phyloP scores from a whole-genome alignment of 1,140 invertebrate genomes.

The Temnothorax longispinosus region DNA sequence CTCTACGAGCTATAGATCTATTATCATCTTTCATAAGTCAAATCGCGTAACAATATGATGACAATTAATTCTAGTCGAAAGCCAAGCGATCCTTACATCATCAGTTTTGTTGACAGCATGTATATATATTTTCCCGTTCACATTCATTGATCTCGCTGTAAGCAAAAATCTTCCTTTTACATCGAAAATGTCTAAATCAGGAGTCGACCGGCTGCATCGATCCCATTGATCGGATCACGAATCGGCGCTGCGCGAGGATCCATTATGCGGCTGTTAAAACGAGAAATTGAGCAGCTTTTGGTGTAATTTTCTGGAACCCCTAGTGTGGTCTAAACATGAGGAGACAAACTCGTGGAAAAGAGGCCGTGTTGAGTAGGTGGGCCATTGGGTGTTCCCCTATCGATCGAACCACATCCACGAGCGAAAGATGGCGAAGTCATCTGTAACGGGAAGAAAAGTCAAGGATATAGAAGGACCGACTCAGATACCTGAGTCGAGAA shows the following conservation, averaged over 20 bases:
- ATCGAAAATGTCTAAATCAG: constrained; percentile 63
- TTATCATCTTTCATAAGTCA: background rate
- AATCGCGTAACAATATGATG: background rate
- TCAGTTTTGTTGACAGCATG: background rate
- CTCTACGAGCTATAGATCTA: too few relatives aligned
- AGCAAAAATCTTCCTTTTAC: constrained; percentile 35
- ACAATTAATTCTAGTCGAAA: constrained; percentile 17
- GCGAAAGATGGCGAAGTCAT: background rate
- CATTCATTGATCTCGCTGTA: constrained; percentile 37
- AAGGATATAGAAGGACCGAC: background rate
- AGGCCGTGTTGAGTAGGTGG: constrained; percentile 53
- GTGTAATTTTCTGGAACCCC: constrained; percentile 63
- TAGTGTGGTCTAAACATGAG: constrained; percentile 57
- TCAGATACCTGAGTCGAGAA: constrained; percentile 23
- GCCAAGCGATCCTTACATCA: background rate
- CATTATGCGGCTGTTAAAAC: constrained; percentile 71
- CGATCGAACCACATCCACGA: background rate
- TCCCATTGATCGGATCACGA: constrained; percentile 32
- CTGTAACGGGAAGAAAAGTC: constrained; percentile 4
- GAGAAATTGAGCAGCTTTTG: constrained; percentile 68
- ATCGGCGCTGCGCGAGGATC: constrained; percentile 17
- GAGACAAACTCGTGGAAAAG: constrained; percentile 29
- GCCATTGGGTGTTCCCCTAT: constrained; percentile 25
- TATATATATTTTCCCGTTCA: constrained; percentile 7
- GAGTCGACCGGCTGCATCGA: background rate